phyloP scores from a whole-genome alignment of 1,140 invertebrate genomes.

The Heliothis virescens region DNA sequence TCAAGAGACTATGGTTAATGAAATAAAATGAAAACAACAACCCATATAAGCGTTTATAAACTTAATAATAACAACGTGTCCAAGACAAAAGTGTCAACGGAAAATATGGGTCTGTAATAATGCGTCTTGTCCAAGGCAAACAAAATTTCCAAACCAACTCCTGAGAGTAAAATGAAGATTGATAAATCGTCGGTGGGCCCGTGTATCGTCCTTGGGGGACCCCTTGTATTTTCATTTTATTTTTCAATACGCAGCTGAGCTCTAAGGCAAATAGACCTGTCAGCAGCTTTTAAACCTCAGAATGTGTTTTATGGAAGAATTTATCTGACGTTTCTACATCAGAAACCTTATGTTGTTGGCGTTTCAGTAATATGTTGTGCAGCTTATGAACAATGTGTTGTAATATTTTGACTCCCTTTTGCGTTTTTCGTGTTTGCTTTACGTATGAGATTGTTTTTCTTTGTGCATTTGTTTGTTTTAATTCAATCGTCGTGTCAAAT shows the following conservation, averaged over 20 bases:
- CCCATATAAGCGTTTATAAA: background rate
- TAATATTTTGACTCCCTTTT: background rate
- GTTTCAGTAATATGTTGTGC: background rate
- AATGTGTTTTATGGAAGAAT: constrained; percentile 5
- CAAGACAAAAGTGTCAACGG: background rate
- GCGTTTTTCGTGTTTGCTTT: background rate
- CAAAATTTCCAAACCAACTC: constrained; percentile 31
- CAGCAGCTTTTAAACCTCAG: background rate
- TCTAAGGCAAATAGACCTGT: constrained; percentile 40
- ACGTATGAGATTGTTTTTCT: background rate
- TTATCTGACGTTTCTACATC: constrained; percentile 6
- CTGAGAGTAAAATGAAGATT: constrained; percentile 30
- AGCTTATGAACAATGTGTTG: background rate
- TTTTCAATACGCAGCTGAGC: constrained; percentile 34
- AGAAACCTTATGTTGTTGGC: background rate
- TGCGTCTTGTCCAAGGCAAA: constrained; percentile 4
- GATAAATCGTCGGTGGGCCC: constrained; percentile 40
- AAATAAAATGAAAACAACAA: background rate
- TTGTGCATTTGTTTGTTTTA: no score
- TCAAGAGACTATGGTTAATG: background rate
- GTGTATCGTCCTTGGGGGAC: constrained; percentile 3
- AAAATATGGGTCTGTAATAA: constrained; percentile 17
- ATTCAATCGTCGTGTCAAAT: no score
- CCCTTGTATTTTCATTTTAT: constrained; percentile 37
- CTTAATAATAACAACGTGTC: background rate